A percentile compares a stretch with the other conserved stretches of the same genome.
phyloP scores from a whole-genome alignment of 2,888 invertebrate genomes.

The Polietes domitor region DNA sequence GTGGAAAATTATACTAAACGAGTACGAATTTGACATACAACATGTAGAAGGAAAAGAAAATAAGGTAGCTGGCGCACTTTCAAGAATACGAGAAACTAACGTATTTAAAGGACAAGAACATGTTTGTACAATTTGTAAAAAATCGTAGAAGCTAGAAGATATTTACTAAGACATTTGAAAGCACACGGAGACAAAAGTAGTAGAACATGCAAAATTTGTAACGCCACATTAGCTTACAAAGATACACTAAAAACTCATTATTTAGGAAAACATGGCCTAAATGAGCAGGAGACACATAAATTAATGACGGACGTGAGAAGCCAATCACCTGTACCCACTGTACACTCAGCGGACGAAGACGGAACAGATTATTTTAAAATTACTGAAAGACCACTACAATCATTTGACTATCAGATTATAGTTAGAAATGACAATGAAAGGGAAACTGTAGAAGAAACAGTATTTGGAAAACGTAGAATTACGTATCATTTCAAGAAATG shows the following conservation, averaged over 20 bases:
- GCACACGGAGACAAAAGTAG: too few species aligned
- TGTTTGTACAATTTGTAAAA: neutral
- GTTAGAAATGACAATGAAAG: neutral
- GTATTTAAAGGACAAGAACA: neutral
- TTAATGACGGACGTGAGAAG: neutral
- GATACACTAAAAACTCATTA: neutral
- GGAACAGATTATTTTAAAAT: neutral
- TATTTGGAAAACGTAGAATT: neutral
- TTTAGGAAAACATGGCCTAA: neutral
- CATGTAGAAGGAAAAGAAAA: constrained; percentile 37
- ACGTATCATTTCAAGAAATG: neutral
- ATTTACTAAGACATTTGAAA: neutral
- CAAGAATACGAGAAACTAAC: constrained; percentile 6
- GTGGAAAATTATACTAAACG: constrained; percentile 41
- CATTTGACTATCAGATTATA: neutral
- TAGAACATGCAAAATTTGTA: constrained; percentile 2
- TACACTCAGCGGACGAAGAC: constrained; percentile 5
- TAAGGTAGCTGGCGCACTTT: constrained; percentile 9
- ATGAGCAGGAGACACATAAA: neutral
- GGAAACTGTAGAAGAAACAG: neutral
- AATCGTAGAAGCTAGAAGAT: neutral
- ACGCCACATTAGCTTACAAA: neutral
- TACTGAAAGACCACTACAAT: neutral
- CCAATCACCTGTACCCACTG: neutral
- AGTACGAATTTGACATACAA: constrained; percentile 37